These are phyloP conservation scores for Drosophila austrosaltans DNA, from an alignment of 2,888 invertebrate species.

Conservation along the genomic window DNA sequence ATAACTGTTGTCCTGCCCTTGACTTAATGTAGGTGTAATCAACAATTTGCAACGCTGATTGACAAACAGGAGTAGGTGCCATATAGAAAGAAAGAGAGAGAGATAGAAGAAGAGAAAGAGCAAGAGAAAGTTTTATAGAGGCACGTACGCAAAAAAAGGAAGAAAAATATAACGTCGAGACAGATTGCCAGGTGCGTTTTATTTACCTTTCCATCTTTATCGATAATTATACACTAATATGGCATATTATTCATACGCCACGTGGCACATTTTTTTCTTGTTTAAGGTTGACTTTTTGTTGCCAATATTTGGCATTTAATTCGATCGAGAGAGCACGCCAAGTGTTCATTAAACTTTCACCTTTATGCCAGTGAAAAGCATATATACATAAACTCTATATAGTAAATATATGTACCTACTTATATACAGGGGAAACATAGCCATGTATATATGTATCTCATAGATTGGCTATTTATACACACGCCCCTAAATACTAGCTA, in stretches of 20 bases:
- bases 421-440: constrained; percentile 15
- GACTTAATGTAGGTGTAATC: constrained; percentile 76
- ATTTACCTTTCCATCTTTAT: background rate
- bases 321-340: constrained; percentile 53
- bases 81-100: constrained; percentile 5
- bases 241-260: constrained; percentile 29
- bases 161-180: constrained; percentile 13
- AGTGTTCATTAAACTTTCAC: constrained; percentile 72
- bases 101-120: constrained; percentile 4
- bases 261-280: constrained; percentile 36
- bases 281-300: background rate
- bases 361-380: constrained; percentile 37
- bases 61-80: constrained; percentile 58
- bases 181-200: constrained; percentile 11
- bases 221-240: constrained; percentile 18
- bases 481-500: constrained; percentile 1
- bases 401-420: background rate
- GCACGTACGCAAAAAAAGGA: constrained; percentile 29
- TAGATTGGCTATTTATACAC: constrained; percentile 47
- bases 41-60: constrained; percentile 77
- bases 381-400: background rate
- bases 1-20: constrained; percentile 64
- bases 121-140: constrained; percentile 17
- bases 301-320: constrained; percentile 35
- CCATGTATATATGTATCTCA: constrained; percentile 29